Evolutionary conservation across 2,797 vertebrate species (phyloP), one percentile per base, ranked within the genome.

Genomic region (Fundulus diaphanus): DNA sequence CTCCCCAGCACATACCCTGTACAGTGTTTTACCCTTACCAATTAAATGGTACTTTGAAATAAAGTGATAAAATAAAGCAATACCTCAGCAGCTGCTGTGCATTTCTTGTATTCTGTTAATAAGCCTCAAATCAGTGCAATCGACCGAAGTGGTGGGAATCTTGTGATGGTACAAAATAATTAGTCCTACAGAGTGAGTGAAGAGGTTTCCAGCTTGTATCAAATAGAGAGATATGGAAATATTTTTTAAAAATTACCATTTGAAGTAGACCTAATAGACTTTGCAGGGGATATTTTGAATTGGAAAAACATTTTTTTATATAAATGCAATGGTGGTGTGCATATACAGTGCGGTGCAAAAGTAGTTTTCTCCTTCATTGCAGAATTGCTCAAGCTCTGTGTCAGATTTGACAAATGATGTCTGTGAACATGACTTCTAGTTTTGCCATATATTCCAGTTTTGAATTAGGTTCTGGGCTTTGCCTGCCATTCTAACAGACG

Each of bases 31-130:
- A 91, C 87, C 85, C 81, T 89, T 86, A 77, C 80, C 54, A 87
- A 90, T 89, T 92, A 90, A 92, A 92, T 93, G 91, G 90, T 93
- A 92, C 92, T 92, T 94, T 93, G 8, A 90, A 93, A 94, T 92
- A 93, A 94, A 93, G 87, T 92, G n/a, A n/a, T n/a, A n/a, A 90
- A 93, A 94, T 92, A 93, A 94, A 93, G 87, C 91, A 90, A 90
- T 78, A 78, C 85, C 77, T 88, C 74, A 89, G 63, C 89, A 86
- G 82, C 63, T 9, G 4, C 76, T 80, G 63, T 52, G 49, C n/a
- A 24, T 27, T 31, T 29, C 40, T 37, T 63, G 59, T 33, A 37
- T 37, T 37, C 35, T 24, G 35, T 2, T 37, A 63, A 33, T 18
- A 7, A 59, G 37, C 29, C 27, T 2, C 3, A 18, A 46, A 29